These are phyloP conservation scores for Microhierax caerulescens DNA, from an alignment of 2,797 vertebrate species.

Conservation along the genomic window DNA sequence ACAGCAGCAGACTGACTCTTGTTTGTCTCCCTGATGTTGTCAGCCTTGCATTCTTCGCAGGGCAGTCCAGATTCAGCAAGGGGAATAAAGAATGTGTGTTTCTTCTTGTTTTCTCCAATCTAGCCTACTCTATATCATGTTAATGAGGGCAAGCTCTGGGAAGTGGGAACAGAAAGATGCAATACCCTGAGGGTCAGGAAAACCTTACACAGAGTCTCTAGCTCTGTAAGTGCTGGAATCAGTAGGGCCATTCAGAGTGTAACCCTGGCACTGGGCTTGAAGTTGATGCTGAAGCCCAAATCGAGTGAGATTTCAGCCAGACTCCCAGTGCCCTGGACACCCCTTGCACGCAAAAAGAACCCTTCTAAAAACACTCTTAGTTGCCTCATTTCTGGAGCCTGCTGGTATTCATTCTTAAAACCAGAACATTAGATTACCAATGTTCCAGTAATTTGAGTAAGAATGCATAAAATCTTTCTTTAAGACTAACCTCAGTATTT, in stretches of 20 bases:
- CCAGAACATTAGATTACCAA: neutral
- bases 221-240: neutral
- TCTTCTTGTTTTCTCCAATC: neutral
- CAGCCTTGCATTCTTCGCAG: constrained; percentile 24
- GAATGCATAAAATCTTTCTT: neutral
- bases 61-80: neutral
- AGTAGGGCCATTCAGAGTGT: neutral
- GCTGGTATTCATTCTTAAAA: neutral
- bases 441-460: neutral
- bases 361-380: neutral
- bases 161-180: neutral
- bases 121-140: neutral
- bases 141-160: neutral
- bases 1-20: neutral
- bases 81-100: constrained; percentile 1
- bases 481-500: neutral
- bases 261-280: neutral
- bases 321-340: neutral
- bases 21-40: neutral
- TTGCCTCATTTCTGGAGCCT: neutral
- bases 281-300: neutral
- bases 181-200: neutral
- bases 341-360: neutral
- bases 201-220: neutral
- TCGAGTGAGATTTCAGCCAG: neutral